Percentiles rank a stretch among this genome's conserved stretches.
Evolutionary conservation across 2,797 vertebrate genomes (phyloP).

Genomic region (Sardinella longiceps): DNA sequence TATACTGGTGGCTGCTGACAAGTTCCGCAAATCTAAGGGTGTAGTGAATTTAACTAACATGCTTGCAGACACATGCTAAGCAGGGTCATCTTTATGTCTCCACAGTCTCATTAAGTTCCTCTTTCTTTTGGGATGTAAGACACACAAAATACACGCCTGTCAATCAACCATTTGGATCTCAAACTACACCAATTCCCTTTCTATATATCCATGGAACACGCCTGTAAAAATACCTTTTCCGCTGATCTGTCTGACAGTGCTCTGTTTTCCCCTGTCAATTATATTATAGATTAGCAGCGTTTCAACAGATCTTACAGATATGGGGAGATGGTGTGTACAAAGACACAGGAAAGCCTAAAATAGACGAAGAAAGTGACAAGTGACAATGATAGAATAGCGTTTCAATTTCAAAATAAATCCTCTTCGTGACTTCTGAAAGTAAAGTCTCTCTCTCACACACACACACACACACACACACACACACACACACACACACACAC

Average conservation of each 20-base stretch:
- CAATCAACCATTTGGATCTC: neutral
- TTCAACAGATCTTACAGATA: neutral
- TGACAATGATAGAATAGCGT: neutral
- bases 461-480: no score
- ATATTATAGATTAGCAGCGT: neutral
- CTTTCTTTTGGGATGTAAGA: neutral
- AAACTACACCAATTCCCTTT: neutral
- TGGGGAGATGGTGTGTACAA: neutral
- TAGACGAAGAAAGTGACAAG: neutral
- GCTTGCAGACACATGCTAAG: conserved; percentile 46
- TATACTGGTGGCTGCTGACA: conserved; percentile 59
- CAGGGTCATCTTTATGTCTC: conserved; percentile 22
- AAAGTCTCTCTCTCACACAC: neutral
- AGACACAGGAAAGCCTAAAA: conserved; percentile 19
- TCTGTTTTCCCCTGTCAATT: neutral
- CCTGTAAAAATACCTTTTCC: neutral
- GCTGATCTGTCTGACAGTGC: neutral
- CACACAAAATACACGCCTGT: neutral
- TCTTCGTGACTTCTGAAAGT: neutral
- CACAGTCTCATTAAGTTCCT: neutral
- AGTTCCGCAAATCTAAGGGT: conserved; percentile 57
- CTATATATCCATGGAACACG: neutral
- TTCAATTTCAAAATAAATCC: neutral
- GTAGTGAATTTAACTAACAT: conserved; percentile 47
- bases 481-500: no score